Conservation (phyloP, 2,797 vertebrate genomes). For the Hipposideros larvatus region DNA sequence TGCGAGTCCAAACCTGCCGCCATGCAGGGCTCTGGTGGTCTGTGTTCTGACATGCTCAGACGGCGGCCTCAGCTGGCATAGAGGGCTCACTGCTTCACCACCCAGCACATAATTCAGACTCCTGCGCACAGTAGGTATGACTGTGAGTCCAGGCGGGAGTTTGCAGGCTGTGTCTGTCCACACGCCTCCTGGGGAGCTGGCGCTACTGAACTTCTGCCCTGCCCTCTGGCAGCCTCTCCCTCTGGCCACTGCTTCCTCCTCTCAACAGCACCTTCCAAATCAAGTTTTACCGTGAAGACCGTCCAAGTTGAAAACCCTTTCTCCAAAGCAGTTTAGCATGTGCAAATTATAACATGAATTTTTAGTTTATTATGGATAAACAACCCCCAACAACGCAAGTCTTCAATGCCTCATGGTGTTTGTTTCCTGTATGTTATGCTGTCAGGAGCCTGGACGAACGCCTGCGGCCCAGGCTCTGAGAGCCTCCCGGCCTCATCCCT, state of each 20-base stretch:
- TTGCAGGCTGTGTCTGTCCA: neutral
- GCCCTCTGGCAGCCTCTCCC: neutral
- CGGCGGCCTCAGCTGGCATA: neutral
- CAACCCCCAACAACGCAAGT: neutral
- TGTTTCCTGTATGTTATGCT: neutral
- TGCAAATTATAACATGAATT: neutral
- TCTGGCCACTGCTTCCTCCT: neutral
- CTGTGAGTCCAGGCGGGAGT: neutral
- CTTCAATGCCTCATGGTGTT: neutral
- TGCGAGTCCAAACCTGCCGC: neutral
- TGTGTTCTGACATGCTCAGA: fast-evolving
- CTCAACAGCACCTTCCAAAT: neutral
- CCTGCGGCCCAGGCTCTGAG: neutral
- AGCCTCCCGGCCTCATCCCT: neutral
- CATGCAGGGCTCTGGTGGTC: neutral
- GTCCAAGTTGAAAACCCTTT: constrained; percentile 5
- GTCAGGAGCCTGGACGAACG: neutral
- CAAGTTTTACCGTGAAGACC: neutral
- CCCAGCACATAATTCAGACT: neutral
- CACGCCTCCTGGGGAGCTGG: neutral
- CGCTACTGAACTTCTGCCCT: neutral
- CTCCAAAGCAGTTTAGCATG: neutral
- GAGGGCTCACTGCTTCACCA: neutral
- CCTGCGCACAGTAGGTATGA: neutral
- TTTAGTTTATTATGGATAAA: neutral